Conservation (phyloP, 2,797 vertebrate genomes). For the Gorsachius magnificus region DNA sequence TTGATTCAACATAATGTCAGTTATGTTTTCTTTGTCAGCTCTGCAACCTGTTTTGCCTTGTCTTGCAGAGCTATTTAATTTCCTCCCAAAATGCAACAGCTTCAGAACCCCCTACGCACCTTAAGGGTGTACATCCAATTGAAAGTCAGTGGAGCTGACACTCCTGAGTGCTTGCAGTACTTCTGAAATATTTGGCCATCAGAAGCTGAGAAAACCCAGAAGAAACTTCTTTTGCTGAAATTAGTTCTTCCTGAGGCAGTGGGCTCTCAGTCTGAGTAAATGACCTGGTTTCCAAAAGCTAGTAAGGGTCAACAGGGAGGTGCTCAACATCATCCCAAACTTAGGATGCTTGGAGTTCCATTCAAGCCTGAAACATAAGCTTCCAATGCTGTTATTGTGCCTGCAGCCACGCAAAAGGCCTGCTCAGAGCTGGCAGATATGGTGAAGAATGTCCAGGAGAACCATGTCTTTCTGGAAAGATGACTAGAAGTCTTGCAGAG, state of each 20-base stretch:
- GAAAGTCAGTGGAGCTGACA: neutral
- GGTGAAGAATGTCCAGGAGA: neutral
- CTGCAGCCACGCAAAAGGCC: neutral
- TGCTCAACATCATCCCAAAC: neutral
- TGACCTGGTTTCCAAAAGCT: neutral
- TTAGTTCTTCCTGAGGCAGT: neutral
- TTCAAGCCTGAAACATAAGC: neutral
- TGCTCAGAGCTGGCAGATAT: neutral
- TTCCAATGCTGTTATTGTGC: neutral
- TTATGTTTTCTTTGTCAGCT: neutral
- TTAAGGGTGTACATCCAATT: neutral
- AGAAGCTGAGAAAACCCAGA: neutral
- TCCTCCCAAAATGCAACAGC: neutral
- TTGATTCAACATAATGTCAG: neutral
- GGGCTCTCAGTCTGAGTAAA: neutral
- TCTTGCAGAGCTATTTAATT: neutral
- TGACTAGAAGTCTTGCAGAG: neutral
- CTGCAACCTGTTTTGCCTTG: neutral
- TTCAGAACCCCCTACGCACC: neutral
- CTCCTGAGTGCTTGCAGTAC: neutral
- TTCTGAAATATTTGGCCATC: neutral
- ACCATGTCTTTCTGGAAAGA: neutral
- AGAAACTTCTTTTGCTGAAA: neutral
- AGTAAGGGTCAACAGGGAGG: neutral
- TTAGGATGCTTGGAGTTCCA: neutral